These are phyloP conservation scores for Callyntrura guangdongensis DNA, from an alignment of 2,888 invertebrate species.

Conservation along the genomic window DNA sequence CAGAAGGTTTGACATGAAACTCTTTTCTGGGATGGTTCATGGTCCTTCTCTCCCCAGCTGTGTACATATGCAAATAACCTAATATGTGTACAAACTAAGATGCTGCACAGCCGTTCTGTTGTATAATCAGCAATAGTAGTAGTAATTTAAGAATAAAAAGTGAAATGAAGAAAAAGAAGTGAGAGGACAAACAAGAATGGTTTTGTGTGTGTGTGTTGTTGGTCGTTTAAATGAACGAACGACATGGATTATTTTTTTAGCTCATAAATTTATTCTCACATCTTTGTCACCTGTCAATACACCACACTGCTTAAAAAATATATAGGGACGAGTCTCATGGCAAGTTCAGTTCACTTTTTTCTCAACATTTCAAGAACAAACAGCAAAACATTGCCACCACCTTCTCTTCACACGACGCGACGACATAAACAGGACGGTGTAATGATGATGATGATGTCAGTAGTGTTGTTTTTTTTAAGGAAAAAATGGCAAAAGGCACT, in stretches of 20 bases:
- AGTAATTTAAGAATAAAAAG: slow-evolving; percentile 32
- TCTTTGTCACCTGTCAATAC: slow-evolving; percentile 27
- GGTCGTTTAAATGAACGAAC: slow-evolving; percentile 32
- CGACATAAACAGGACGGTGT: too few species aligned
- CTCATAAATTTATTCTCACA: slow-evolving; percentile 70
- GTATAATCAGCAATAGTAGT: not conserved
- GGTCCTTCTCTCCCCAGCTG: not conserved
- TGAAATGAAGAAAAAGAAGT: slow-evolving; percentile 38
- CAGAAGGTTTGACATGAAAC: slow-evolving; percentile 53
- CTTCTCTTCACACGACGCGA: too few species aligned
- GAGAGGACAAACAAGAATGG: slow-evolving; percentile 5
- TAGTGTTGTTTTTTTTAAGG: too few species aligned
- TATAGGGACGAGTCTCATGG: not conserved
- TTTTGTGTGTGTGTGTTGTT: too few species aligned
- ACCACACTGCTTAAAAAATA: slow-evolving; percentile 7
- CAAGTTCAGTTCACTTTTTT: not conserved
- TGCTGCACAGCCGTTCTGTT: too few species aligned
- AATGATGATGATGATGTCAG: too few species aligned
- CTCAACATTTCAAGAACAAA: too few species aligned
- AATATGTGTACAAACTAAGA: too few species aligned
- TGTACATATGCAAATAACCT: too few species aligned
- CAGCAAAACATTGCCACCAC: too few species aligned
- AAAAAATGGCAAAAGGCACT: too few species aligned
- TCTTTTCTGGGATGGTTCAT: slow-evolving; percentile 48
- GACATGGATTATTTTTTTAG: slow-evolving; percentile 58